These are phyloP conservation scores for Petrophora chlorosata DNA, from an alignment of 2,888 invertebrate genomes.

Conservation along the genomic window DNA sequence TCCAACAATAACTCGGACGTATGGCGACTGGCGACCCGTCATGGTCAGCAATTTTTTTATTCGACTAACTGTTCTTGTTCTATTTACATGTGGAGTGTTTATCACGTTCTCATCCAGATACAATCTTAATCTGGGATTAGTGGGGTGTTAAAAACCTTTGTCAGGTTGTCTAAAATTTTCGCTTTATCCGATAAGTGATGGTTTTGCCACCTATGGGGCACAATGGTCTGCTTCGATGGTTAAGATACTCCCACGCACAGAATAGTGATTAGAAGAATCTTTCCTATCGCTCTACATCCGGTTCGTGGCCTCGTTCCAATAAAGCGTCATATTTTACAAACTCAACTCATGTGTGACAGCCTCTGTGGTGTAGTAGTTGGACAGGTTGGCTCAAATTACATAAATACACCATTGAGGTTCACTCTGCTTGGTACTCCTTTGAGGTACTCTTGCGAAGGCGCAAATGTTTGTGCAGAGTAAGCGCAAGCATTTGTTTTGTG, in stretches of 20 bases:
- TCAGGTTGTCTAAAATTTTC: constrained; percentile 58
- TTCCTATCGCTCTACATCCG: constrained; percentile 54
- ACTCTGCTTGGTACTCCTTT: too few species aligned
- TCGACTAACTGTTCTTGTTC: constrained; percentile 65
- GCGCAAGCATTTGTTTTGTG: too few species aligned
- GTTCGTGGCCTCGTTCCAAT: constrained; percentile 30
- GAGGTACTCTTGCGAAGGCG: too few species aligned
- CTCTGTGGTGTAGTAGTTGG: too few species aligned
- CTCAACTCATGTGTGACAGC: too few species aligned
- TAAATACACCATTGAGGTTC: too few species aligned
- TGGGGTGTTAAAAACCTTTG: constrained; percentile 64
- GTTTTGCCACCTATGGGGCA: constrained; percentile 65
- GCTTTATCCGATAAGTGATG: constrained; percentile 49
- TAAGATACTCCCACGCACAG: constrained; percentile 64
- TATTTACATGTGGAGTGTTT: constrained; percentile 76
- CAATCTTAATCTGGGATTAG: constrained; percentile 78
- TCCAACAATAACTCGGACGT: constrained; percentile 43
- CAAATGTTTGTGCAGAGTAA: too few species aligned
- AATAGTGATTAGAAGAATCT: constrained; percentile 47
- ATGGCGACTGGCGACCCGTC: constrained; percentile 52
- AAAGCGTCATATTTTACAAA: not conserved
- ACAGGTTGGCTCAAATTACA: too few species aligned
- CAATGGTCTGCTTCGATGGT: constrained; percentile 56
- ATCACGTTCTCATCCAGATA: constrained; percentile 66
- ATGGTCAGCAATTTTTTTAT: constrained; percentile 57